Evolutionary conservation across 2,888 invertebrate species (phyloP).

Genomic region (Crocallis elinguaria): DNA sequence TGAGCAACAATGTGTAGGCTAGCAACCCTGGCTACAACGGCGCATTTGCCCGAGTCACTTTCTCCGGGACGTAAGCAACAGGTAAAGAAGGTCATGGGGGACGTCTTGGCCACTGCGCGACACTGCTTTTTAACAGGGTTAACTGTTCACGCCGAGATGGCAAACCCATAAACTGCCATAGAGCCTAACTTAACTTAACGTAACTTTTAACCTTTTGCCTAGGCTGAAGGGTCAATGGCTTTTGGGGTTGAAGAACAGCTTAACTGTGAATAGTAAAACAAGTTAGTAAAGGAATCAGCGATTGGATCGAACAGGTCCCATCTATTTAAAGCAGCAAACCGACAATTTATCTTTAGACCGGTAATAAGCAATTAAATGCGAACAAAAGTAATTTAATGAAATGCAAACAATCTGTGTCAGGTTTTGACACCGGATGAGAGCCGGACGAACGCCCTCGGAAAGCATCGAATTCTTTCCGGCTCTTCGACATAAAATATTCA

Average conservation of each 20-base stretch:
- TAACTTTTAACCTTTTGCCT: constrained; percentile 26
- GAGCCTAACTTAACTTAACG: too few species aligned
- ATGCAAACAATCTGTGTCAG: constrained; percentile 14
- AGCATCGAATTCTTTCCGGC: constrained; percentile 22
- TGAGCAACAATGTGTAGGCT: constrained; percentile 25
- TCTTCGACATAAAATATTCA: background rate
- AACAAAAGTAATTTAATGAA: constrained; percentile 16
- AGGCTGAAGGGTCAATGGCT: constrained; percentile 1
- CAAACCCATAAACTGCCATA: constrained; percentile 16
- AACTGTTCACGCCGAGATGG: constrained; percentile 26
- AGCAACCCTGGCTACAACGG: constrained; percentile 66
- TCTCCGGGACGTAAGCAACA: constrained; percentile 75
- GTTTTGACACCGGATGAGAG: constrained; percentile 13
- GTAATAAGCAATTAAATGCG: constrained; percentile 16
- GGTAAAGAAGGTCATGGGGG: constrained; percentile 72
- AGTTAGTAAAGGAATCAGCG: background rate
- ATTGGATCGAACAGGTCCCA: too few species aligned
- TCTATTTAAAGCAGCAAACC: background rate
- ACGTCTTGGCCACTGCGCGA: constrained; percentile 43
- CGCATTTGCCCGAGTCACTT: constrained; percentile 71
- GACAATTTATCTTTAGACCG: background rate
- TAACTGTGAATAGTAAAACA: background rate
- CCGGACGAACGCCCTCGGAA: constrained; percentile 10
- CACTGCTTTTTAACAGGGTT: constrained; percentile 37
- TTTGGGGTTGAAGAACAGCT: background rate